Evolutionary conservation across 2,888 invertebrate species (phyloP).

Genomic region (Teleiodes luculella): DNA sequence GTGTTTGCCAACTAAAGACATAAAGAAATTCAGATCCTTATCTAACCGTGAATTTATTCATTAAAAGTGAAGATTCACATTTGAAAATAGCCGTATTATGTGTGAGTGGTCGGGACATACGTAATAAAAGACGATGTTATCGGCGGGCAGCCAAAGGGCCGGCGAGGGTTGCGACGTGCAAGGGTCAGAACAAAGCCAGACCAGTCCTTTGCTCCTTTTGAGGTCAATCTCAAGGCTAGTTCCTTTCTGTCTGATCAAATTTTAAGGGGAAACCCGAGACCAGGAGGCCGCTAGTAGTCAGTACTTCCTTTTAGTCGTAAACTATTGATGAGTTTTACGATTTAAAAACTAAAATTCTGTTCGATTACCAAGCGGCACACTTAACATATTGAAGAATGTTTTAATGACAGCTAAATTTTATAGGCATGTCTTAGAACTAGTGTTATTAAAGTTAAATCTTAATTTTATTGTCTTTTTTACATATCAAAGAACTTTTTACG

Average conservation of each 20-base stretch:
- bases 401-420: not conserved
- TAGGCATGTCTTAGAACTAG: not conserved
- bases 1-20: slow-evolving; percentile 17
- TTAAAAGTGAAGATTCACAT: slow-evolving; percentile 29
- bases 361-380: not conserved
- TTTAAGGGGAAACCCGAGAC: slow-evolving; percentile 14
- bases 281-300: not conserved
- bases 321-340: not conserved
- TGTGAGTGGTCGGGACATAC: slow-evolving; percentile 35
- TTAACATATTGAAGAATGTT: not conserved
- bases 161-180: slow-evolving; percentile 39
- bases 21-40: slow-evolving; percentile 33
- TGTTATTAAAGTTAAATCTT: not conserved
- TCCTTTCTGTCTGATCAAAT: slow-evolving; percentile 22
- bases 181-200: slow-evolving; percentile 55
- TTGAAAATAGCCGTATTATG: slow-evolving; percentile 28
- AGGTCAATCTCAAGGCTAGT: slow-evolving; percentile 57
- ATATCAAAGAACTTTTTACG: slow-evolving; percentile 17
- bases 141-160: slow-evolving; percentile 37
- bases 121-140: slow-evolving; percentile 46
- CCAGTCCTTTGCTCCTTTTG: slow-evolving; percentile 43
- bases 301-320: not conserved
- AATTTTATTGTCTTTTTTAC: slow-evolving; percentile 16
- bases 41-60: slow-evolving; percentile 33
- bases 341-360: not conserved